phyloP scores from a whole-genome alignment of 1,140 invertebrate species.

The Drosophila baimaii region DNA sequence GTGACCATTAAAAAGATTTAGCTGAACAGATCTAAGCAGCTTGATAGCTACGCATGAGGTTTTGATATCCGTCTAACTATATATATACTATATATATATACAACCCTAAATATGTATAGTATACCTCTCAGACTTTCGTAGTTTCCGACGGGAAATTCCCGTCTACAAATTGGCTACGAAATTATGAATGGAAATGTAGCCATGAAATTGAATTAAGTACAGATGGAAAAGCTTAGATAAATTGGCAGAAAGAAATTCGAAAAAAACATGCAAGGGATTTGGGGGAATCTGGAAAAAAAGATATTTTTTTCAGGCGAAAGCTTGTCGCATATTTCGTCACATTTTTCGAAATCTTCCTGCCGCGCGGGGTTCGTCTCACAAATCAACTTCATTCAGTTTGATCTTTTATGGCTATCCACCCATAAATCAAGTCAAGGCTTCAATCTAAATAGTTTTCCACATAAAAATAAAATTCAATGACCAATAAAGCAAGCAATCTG shows the following conservation, averaged over 20 bases:
- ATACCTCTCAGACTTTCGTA: slow-evolving; percentile 15
- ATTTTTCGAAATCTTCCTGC: slow-evolving; percentile 42
- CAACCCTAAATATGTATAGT: neutral
- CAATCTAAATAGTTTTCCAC: slow-evolving; percentile 49
- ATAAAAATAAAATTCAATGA: slow-evolving; percentile 52
- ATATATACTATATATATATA: slow-evolving; percentile 14
- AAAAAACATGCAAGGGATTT: slow-evolving; percentile 13
- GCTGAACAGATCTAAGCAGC: slow-evolving; percentile 61
- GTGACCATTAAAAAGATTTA: slow-evolving; percentile 78
- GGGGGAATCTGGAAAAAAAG: slow-evolving; percentile 12
- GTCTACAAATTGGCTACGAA: slow-evolving; percentile 44
- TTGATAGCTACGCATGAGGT: slow-evolving; percentile 69
- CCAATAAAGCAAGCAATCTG: slow-evolving; percentile 42
- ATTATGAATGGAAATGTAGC: slow-evolving; percentile 56
- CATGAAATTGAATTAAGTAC: slow-evolving; percentile 53
- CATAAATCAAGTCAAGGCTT: slow-evolving; percentile 56
- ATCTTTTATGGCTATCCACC: slow-evolving; percentile 32
- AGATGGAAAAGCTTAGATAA: slow-evolving; percentile 43
- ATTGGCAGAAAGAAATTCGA: slow-evolving; percentile 23
- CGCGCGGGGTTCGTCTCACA: slow-evolving; percentile 46
- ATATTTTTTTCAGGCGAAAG: slow-evolving; percentile 29
- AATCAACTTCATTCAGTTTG: slow-evolving; percentile 50
- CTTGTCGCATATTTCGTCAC: slow-evolving; percentile 56
- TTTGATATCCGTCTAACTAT: slow-evolving; percentile 48
- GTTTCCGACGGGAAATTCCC: slow-evolving; percentile 55